Evolutionary conservation across 2,797 vertebrate genomes (phyloP).

Genomic region (Loris lydekkerianus): DNA sequence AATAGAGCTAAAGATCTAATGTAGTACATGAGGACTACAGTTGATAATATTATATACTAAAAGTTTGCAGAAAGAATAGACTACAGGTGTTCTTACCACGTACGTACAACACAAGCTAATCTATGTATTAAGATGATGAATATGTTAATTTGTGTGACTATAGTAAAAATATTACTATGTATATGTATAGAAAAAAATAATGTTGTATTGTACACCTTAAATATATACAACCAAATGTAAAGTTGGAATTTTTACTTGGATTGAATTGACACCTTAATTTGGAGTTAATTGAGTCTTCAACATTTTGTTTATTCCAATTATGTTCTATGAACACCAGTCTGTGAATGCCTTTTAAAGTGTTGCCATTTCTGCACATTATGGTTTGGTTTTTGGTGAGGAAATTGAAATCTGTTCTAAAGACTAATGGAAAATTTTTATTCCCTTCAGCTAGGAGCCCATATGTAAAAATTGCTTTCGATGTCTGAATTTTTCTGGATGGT

Average conservation of each 20-base stretch:
- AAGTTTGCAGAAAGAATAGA: not conserved
- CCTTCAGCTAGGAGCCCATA: not conserved
- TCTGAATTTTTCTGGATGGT: slow-evolving; percentile 41
- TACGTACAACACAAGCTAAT: not conserved
- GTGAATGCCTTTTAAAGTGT: not conserved
- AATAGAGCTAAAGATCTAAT: not conserved
- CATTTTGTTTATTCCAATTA: not conserved
- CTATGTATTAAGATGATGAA: not conserved
- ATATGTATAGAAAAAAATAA: not conserved
- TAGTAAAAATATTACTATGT: not conserved
- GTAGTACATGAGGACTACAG: not conserved
- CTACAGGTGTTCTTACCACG: not conserved
- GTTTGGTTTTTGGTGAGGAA: not conserved
- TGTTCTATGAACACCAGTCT: not conserved
- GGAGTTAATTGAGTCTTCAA: not conserved
- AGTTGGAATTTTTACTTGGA: not conserved
- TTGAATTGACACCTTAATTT: slow-evolving; percentile 25
- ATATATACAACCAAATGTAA: not conserved
- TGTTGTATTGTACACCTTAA: not conserved
- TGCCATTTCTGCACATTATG: not conserved
- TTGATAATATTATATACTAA: not conserved
- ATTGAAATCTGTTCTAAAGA: not conserved
- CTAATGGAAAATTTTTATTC: not conserved
- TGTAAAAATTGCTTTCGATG: slow-evolving; percentile 6
- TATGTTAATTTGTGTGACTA: not conserved